Evolutionary conservation across 35 echinoderm and acorn worm genomes (phyloP).

Genomic region (Lytechinus pictus): DNA sequence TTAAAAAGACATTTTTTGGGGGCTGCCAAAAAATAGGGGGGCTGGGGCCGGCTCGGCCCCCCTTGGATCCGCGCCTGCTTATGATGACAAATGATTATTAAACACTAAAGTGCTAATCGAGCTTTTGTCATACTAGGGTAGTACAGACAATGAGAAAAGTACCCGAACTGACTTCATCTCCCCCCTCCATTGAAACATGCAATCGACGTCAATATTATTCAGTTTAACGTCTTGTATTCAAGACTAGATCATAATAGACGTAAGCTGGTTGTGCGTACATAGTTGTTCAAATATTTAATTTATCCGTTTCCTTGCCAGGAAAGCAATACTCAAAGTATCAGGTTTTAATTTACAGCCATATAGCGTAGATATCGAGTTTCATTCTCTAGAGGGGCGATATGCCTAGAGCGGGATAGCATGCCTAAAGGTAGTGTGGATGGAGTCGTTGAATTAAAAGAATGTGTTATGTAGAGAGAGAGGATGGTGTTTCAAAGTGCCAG

Average conservation of each 20-base stretch:
- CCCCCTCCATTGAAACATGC: too few species aligned
- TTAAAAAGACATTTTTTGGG: too few species aligned
- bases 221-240: background rate
- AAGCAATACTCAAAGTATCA: background rate
- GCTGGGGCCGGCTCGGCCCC: too few species aligned
- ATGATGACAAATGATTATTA: too few species aligned
- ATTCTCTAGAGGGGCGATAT: background rate
- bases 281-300: constrained; percentile 28
- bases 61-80: too few species aligned
- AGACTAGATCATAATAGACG: background rate
- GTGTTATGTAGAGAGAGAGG: background rate
- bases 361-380: constrained; percentile 11
- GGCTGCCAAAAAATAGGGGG: too few species aligned
- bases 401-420: background rate
- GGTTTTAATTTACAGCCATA: constrained; percentile 16
- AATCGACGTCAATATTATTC: background rate
- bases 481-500: constrained; percentile 10
- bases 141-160: too few species aligned
- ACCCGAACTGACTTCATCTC: too few species aligned
- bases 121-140: too few species aligned
- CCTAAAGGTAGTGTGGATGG: background rate
- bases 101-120: too few species aligned
- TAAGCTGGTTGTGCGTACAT: background rate
- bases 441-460: background rate
- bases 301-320: background rate